A percentile compares a stretch with the other conserved stretches of the same genome.
Conservation (phyloP, 2,113 vertebrate genomes). For the Pithys albifrons region DNA sequence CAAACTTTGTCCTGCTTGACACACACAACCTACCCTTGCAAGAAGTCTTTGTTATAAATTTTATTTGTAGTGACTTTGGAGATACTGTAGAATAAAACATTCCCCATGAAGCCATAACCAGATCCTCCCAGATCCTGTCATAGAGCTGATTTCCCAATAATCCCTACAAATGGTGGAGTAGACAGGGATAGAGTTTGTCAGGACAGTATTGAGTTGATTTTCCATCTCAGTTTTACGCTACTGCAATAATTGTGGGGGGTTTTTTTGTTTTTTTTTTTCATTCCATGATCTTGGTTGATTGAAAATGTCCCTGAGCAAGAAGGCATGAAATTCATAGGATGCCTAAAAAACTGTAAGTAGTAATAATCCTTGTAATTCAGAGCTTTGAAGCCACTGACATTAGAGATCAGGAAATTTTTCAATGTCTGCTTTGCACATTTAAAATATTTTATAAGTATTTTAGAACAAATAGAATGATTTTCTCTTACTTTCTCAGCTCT, state of each 20-base stretch:
- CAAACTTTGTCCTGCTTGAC: background rate
- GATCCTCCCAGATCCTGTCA: background rate
- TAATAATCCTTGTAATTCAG: background rate
- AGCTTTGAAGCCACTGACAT: background rate
- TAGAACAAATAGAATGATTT: background rate
- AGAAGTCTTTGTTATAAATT: background rate
- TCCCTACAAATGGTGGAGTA: background rate
- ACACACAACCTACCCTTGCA: background rate
- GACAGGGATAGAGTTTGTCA: rapidly evolving
- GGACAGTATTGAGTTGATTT: background rate
- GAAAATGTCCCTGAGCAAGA: background rate
- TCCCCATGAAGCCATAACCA: background rate
- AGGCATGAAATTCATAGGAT: background rate
- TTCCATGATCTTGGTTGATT: background rate
- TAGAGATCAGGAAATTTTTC: background rate
- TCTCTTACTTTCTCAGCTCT: background rate
- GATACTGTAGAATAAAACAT: background rate
- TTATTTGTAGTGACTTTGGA: background rate
- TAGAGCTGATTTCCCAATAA: background rate
- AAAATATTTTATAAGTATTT: background rate
- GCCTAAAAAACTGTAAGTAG: background rate
- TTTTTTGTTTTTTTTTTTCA: background rate
- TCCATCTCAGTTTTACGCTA: background rate
- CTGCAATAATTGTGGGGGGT: background rate
- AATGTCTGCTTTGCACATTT: background rate